A percentile compares a stretch with the other conserved stretches of the same genome.
Evolutionary conservation across 53 echinoderm and acorn worm genomes (phyloP).

Genomic region (Stichopus horrens): DNA sequence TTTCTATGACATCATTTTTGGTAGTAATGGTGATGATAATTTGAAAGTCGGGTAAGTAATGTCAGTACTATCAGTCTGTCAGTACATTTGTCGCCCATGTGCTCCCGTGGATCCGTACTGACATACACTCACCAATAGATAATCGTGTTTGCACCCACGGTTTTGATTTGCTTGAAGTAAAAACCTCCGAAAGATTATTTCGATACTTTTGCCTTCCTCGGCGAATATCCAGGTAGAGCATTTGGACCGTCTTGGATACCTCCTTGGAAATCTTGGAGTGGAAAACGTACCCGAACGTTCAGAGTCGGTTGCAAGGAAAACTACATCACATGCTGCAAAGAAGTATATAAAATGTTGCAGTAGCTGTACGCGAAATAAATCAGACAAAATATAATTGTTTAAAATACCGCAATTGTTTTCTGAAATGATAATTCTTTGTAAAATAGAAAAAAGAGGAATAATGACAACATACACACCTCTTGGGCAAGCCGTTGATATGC

Average conservation of each 20-base stretch:
- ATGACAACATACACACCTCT: neutral
- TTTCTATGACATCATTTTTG: too few species aligned
- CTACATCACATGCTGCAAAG: too few species aligned
- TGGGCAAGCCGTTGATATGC: neutral
- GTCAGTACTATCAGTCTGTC: too few species aligned
- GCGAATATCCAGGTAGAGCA: conserved; percentile 13
- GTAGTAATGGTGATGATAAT: too few species aligned
- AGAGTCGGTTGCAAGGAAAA: too few species aligned
- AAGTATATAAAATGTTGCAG: too few species aligned
- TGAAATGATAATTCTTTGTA: neutral
- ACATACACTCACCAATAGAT: neutral
- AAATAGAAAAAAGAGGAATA: too few species aligned
- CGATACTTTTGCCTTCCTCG: conserved; percentile 2
- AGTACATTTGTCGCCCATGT: too few species aligned
- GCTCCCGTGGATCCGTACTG: neutral
- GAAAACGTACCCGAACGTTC: neutral
- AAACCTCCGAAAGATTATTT: neutral
- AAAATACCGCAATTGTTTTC: neutral
- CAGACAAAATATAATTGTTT: too few species aligned
- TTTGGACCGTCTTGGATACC: neutral
- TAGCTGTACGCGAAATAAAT: too few species aligned
- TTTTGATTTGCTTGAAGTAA: neutral
- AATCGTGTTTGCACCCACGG: neutral
- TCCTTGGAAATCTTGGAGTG: conserved; percentile 14
- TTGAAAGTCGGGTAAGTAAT: too few species aligned